phyloP scores from a whole-genome alignment of 35 echinoderm and acorn worm genomes.

The Ptychodera flava region DNA sequence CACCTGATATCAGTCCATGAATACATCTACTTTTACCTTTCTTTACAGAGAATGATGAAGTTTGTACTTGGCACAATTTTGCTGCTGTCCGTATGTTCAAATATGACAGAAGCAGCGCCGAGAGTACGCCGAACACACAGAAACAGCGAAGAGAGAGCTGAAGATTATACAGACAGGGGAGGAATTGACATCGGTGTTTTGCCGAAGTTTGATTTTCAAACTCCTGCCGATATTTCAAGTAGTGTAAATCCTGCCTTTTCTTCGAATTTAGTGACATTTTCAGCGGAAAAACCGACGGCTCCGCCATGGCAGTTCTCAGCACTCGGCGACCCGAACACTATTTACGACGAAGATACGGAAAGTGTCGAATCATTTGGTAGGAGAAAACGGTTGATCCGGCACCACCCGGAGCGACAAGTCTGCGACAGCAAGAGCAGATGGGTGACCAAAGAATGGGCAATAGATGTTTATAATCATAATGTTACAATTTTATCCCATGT shows the following conservation, averaged over 20 bases:
- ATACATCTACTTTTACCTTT: neutral
- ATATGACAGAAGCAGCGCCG: neutral
- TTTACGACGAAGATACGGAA: neutral
- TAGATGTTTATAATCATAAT: neutral
- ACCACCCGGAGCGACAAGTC: neutral
- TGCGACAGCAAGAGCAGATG: neutral
- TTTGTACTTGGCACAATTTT: neutral
- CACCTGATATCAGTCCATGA: too few species aligned
- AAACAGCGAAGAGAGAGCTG: neutral
- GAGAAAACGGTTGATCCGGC: neutral
- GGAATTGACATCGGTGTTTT: neutral
- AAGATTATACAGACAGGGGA: neutral
- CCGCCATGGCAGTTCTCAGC: neutral
- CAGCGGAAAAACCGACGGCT: neutral
- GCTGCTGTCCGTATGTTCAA: neutral
- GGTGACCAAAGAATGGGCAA: neutral
- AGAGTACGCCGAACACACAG: neutral
- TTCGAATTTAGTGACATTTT: neutral
- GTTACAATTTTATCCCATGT: neutral
- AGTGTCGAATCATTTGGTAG: neutral
- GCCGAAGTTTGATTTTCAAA: neutral
- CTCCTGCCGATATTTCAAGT: neutral
- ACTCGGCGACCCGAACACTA: neutral
- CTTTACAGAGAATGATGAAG: neutral
- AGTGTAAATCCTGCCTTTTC: neutral